Conservation (phyloP, 2,888 invertebrate genomes). For the Carcina quercana region DNA sequence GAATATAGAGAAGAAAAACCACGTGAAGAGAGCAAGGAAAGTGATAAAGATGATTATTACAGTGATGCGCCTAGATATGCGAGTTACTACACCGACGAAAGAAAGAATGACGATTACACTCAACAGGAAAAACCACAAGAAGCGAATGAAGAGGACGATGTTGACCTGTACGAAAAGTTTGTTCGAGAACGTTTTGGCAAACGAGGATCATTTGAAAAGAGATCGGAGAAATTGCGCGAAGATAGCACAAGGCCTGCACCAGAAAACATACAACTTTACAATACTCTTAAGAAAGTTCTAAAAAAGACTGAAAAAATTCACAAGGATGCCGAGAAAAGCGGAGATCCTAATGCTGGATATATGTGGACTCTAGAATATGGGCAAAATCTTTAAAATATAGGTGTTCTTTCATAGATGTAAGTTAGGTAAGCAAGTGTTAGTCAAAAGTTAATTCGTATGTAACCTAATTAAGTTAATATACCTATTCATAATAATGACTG, state of each 20-base stretch:
- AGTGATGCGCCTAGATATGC: slow-evolving; percentile 23
- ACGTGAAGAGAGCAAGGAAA: slow-evolving; percentile 1
- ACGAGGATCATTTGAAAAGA: slow-evolving; percentile 41
- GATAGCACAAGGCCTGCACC: slow-evolving; percentile 20
- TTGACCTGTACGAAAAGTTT: slow-evolving; percentile 63
- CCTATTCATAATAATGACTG: no score
- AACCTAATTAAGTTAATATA: no score
- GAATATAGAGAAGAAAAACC: slow-evolving; percentile 19
- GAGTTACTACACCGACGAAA: slow-evolving; percentile 20
- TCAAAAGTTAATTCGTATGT: neutral
- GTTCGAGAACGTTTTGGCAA: slow-evolving; percentile 64
- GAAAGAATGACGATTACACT: no score
- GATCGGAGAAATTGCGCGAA: slow-evolving; percentile 40
- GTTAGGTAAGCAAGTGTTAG: neutral
- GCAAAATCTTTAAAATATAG: slow-evolving; percentile 39
- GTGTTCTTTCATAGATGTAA: neutral
- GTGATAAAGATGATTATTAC: slow-evolving; percentile 20
- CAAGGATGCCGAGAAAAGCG: slow-evolving; percentile 51
- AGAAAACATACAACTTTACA: slow-evolving; percentile 40
- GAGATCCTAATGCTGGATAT: slow-evolving; percentile 63
- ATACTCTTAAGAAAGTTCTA: slow-evolving; percentile 47
- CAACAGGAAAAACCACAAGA: slow-evolving; percentile 19
- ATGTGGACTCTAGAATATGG: slow-evolving; percentile 72
- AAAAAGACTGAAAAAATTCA: slow-evolving; percentile 53
- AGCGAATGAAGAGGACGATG: slow-evolving; percentile 35